These are phyloP conservation scores for Nesometra sesokonis DNA, from an alignment of 35 echinoderm and acorn worm species.

Conservation along the genomic window DNA sequence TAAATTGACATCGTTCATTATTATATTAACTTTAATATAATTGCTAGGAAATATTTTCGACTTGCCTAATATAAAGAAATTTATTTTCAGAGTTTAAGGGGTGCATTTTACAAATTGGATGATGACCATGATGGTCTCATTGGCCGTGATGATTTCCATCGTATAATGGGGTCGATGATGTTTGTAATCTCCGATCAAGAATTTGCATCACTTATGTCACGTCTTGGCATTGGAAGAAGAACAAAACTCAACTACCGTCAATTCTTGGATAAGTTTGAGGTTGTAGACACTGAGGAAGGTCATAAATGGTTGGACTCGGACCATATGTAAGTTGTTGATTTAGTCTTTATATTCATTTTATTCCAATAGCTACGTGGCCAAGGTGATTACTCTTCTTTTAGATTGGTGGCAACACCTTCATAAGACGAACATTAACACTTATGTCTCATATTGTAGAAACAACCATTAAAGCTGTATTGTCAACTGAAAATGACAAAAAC, in stretches of 20 bases:
- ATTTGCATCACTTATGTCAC: constrained; percentile 70
- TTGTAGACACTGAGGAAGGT: constrained; percentile 55
- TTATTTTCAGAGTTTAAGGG: constrained; percentile 39
- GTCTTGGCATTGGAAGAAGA: constrained; percentile 49
- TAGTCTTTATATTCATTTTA: no score
- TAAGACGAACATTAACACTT: no score
- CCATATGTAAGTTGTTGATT: constrained; percentile 49
- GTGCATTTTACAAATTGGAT: constrained; percentile 86
- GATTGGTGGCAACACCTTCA: no score
- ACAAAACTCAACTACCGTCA: constrained; percentile 72
- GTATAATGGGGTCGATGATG: constrained; percentile 73
- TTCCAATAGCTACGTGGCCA: no score
- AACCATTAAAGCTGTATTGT: no score
- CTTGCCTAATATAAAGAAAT: no score
- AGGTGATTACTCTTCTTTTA: no score
- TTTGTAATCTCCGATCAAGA: constrained; percentile 74
- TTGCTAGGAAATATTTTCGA: no score
- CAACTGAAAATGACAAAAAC: no score
- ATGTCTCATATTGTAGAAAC: no score
- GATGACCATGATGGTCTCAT: constrained; percentile 89
- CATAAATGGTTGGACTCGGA: constrained; percentile 92
- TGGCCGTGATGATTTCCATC: constrained; percentile 67
- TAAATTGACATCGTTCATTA: no score
- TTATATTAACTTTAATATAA: no score
- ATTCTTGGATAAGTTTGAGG: constrained; percentile 80